Base-by-base conservation (phyloP, 1,140 invertebrate species). In the Campoletis sonorensis region DNA sequence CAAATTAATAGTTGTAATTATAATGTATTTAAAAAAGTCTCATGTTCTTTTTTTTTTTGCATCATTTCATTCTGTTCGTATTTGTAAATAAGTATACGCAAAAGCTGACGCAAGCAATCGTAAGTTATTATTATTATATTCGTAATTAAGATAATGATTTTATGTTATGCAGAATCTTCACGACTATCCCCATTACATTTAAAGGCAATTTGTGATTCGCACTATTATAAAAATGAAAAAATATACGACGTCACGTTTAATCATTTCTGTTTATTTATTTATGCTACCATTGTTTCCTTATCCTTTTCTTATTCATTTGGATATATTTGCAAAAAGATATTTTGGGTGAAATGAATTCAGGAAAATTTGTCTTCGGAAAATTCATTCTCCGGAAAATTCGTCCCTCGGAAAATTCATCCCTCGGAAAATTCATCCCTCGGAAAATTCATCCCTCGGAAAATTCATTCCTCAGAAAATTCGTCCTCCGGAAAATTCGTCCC, bases 121-220 rank as follows among this genome's bases (percentile, higher is more conserved):
- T 83, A 85, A 81, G 83, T 85, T 85, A 85, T 84, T 84, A 73
- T 85, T 85, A 85, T 84, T 84, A 73, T 73, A 4, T 77, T 79
- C 18, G 30, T 72, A 80, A 80, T 83, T 84, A 58, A 79, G 82
- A 45, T 70, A 83, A 67, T 80, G 51, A 45, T 73, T 37, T 81
- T 81, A 67, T 80, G 81, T 13, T 81, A 78, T 79, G 40, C 49
- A 45, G 40, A 18, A 82, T 84, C 67, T 78, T 85, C 79, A 81
- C 77, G 23, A 45, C 58, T 49, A 51, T 84, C 78, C 78, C 61
- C 67, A 83, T 80, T 80, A 76, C 70, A n/a, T 21, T 58, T 58
- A 21, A 58, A 4, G 58, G 58, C 23, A 64, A 85, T 83, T 82
- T 84, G 54, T 85, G 79, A 84, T 85, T n/a, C 67, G 61, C 71